Conservation (phyloP, 2,113 vertebrate species). For the Pterocles orientalis region DNA sequence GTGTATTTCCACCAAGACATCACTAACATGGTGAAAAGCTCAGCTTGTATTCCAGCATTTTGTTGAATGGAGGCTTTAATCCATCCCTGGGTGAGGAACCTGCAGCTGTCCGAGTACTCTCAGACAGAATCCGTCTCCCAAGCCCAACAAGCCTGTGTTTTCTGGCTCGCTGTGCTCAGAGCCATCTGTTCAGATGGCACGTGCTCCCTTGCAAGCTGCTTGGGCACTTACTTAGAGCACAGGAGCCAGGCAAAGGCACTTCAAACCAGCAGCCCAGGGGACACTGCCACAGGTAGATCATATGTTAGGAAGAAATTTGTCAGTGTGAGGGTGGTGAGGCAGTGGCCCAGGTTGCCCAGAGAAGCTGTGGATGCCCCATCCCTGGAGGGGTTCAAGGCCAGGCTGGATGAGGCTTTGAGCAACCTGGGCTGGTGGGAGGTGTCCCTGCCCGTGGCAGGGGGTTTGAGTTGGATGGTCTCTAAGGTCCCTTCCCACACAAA, state of each 20-base stretch:
- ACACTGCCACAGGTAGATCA: background rate
- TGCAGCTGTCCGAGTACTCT: constrained; percentile 34
- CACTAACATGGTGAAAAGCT: background rate
- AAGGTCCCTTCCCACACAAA: too few relatives aligned
- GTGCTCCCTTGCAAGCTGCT: background rate
- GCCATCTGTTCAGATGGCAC: constrained; percentile 48
- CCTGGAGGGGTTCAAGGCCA: too few relatives aligned
- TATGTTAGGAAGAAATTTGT: too few relatives aligned
- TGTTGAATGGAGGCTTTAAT: constrained; percentile 23
- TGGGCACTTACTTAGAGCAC: background rate
- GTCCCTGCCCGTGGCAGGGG: too few relatives aligned
- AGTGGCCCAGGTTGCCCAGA: too few relatives aligned
- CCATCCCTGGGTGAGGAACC: background rate
- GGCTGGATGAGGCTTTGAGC: too few relatives aligned
- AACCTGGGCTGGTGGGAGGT: too few relatives aligned
- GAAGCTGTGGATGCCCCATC: too few relatives aligned
- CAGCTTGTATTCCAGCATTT: background rate
- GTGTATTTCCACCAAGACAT: background rate
- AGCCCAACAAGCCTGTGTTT: background rate
- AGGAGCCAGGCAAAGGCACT: background rate
- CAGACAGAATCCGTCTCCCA: constrained; percentile 28
- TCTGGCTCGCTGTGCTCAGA: constrained; percentile 7
- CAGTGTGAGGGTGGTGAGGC: too few relatives aligned
- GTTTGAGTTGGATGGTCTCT: too few relatives aligned
- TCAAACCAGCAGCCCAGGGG: background rate